Evolutionary conservation across 1,140 invertebrate species (phyloP).

Genomic region (Oryzaephilus surinamensis): DNA sequence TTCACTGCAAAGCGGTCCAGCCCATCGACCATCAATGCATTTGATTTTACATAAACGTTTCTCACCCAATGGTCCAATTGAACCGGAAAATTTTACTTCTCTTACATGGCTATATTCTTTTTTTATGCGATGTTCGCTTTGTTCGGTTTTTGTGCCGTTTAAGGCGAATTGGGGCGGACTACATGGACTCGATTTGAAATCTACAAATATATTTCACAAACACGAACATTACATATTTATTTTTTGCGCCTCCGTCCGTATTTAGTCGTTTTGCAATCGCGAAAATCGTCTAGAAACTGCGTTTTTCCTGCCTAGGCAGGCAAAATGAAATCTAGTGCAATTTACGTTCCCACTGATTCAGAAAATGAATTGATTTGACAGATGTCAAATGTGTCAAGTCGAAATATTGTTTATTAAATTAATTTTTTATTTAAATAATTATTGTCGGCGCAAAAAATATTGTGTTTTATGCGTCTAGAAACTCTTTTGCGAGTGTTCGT

Average conservation of each 20-base stretch:
- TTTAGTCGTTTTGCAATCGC: too few species aligned
- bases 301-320: too few species aligned
- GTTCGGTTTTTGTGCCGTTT: constrained; percentile 29
- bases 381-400: too few species aligned
- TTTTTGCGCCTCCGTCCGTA: too few species aligned
- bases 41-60: constrained; percentile 67
- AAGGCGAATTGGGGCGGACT: constrained; percentile 28
- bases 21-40: constrained; percentile 69
- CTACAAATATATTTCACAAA: constrained; percentile 14
- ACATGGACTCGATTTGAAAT: constrained; percentile 28
- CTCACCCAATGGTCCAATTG: constrained; percentile 54
- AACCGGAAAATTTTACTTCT: constrained; percentile 56
- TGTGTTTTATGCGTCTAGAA: too few species aligned
- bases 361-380: too few species aligned
- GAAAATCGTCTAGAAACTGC: not conserved
- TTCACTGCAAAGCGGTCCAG: constrained; percentile 57
- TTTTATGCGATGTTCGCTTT: constrained; percentile 25
- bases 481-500: too few species aligned
- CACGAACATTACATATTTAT: not conserved
- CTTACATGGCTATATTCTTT: constrained; percentile 35
- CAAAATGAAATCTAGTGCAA: too few species aligned
- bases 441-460: too few species aligned
- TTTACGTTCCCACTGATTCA: too few species aligned
- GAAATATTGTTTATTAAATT: too few species aligned
- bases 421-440: too few species aligned